Percentiles rank a stretch among this genome's conserved stretches.
Evolutionary conservation across 2,113 vertebrate species (phyloP).

Genomic region (Chaetodon auriga): DNA sequence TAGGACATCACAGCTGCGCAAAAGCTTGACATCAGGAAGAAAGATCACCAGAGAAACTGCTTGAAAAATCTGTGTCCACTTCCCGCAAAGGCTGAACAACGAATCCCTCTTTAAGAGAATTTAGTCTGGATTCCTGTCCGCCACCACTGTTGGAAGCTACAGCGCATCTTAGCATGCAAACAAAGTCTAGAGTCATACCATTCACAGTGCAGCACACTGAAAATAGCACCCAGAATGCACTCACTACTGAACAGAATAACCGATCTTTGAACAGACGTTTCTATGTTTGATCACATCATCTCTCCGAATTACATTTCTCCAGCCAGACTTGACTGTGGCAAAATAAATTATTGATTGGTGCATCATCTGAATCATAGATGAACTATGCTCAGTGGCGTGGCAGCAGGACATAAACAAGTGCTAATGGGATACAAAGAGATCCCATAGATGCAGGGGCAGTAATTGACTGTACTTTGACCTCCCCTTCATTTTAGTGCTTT

Average conservation of each 20-base stretch:
- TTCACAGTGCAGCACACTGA: neutral
- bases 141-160: neutral
- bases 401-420: constrained; percentile 23
- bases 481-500: neutral
- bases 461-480: neutral
- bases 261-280: neutral
- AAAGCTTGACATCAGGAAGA: neutral
- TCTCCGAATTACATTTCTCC: neutral
- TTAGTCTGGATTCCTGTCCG: constrained; percentile 22
- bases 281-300: neutral
- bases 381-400: neutral
- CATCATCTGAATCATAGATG: constrained; percentile 40
- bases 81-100: neutral
- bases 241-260: neutral
- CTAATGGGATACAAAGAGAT: constrained; percentile 3
- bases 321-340: constrained; percentile 17
- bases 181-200: neutral
- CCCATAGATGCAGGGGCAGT: neutral
- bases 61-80: neutral
- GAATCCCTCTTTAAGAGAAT: constrained; percentile 15
- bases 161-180: neutral
- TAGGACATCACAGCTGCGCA: neutral
- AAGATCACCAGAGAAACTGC: neutral
- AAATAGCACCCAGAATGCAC: neutral
- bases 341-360: constrained; percentile 39